Conservation (phyloP, 2,113 vertebrate species). For the Amphiprion percula region DNA sequence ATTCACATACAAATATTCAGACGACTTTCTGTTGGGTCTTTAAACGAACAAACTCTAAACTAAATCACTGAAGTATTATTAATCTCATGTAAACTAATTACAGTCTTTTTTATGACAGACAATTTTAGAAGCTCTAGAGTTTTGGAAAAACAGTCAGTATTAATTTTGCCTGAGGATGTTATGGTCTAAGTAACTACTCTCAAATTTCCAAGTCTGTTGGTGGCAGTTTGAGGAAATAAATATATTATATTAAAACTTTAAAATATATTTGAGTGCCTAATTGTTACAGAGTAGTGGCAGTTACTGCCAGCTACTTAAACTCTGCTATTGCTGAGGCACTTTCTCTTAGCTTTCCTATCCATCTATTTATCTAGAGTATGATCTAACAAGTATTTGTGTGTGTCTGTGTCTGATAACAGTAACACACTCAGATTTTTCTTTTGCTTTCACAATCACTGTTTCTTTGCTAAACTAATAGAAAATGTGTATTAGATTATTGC, state of each 20-base stretch:
- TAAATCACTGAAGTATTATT: not conserved
- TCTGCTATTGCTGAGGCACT: too few species aligned
- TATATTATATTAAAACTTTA: too few species aligned
- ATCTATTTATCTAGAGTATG: too few species aligned
- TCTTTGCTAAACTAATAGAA: not conserved
- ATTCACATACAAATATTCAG: not conserved
- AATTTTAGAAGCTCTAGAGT: not conserved
- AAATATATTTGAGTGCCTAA: too few species aligned
- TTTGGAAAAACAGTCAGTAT: slow-evolving; percentile 10
- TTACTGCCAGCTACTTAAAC: too few species aligned
- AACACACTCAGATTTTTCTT: not conserved
- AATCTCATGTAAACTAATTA: slow-evolving; percentile 14
- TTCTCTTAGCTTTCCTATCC: too few species aligned
- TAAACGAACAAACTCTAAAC: not conserved
- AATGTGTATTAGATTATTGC: slow-evolving; percentile 1
- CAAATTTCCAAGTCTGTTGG: too few species aligned
- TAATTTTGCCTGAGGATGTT: not conserved
- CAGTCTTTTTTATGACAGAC: not conserved
- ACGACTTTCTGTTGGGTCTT: not conserved
- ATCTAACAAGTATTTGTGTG: not conserved
- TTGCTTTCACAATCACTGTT: slow-evolving; percentile 12
- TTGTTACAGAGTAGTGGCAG: too few species aligned
- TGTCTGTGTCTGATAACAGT: not conserved
- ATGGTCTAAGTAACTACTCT: not conserved
- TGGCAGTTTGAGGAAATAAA: too few species aligned